Evolutionary conservation across 2,113 vertebrate species (phyloP).

Genomic region (Thymallus thymallus): DNA sequence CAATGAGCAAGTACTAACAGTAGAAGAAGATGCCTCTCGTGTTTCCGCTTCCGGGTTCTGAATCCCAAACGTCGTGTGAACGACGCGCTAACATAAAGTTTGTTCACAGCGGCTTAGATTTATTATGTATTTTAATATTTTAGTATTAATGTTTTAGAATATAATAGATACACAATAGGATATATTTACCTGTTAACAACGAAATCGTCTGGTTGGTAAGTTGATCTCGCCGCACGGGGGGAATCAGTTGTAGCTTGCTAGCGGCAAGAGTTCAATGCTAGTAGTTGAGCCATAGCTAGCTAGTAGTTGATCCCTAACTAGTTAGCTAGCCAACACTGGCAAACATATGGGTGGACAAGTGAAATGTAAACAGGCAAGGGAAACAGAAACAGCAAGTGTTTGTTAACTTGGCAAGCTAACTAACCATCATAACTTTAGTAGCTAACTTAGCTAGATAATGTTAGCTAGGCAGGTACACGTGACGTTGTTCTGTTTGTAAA

Average conservation of each 20-base stretch:
- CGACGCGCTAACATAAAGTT: constrained; percentile 58
- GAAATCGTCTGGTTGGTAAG: constrained; percentile 19
- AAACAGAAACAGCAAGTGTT: background rate
- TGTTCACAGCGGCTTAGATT: background rate
- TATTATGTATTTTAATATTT: background rate
- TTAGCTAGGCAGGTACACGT: no score
- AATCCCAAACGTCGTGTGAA: constrained; percentile 61
- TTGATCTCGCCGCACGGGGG: background rate
- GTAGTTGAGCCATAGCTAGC: background rate
- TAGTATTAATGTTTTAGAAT: background rate
- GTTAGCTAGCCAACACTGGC: constrained; percentile 2
- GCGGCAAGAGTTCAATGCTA: background rate
- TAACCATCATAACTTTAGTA: background rate
- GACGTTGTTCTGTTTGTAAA: no score
- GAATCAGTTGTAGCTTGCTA: no score
- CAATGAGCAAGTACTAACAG: background rate
- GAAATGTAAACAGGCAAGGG: no score
- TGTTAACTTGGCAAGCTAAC: background rate
- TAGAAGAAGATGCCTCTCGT: background rate
- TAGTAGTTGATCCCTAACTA: no score
- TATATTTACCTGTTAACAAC: background rate
- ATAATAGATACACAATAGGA: background rate
- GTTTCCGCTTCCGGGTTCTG: constrained; percentile 63
- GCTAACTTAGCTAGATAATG: no score
- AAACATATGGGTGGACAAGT: background rate